phyloP scores from a whole-genome alignment of 2,888 invertebrate genomes.

The Athalia circularis region DNA sequence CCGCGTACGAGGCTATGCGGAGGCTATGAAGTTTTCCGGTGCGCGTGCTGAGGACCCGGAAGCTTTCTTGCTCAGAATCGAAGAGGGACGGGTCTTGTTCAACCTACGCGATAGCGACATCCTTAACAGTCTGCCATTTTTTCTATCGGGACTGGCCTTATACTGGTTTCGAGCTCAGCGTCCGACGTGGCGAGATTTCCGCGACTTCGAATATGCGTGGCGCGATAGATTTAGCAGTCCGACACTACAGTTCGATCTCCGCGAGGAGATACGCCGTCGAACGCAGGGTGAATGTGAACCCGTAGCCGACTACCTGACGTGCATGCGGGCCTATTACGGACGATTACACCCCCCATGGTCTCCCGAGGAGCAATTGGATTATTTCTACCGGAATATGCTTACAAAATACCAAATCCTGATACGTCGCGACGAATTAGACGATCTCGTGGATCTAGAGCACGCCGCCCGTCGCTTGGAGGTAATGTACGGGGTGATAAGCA shows the following conservation, averaged over 20 bases:
- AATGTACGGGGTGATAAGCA: neutral
- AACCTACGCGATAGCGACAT: neutral
- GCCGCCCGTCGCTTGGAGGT: neutral
- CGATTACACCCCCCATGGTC: neutral
- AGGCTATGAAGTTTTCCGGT: neutral
- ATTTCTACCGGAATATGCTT: neutral
- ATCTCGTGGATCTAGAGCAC: neutral
- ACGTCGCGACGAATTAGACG: neutral
- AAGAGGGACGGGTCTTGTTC: neutral
- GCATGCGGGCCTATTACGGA: constrained; percentile 2
- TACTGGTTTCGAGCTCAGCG: neutral
- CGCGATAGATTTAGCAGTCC: neutral
- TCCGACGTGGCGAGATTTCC: neutral
- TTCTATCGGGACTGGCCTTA: neutral
- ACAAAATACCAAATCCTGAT: neutral
- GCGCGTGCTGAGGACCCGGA: neutral
- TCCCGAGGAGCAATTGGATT: neutral
- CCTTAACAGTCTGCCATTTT: neutral
- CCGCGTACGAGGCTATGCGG: neutral
- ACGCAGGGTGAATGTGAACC: constrained; percentile 14
- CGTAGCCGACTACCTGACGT: constrained; percentile 10
- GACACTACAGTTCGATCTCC: neutral
- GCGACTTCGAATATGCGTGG: constrained; percentile 1
- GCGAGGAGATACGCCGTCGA: neutral
- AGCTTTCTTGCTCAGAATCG: neutral